A percentile compares a stretch with the other conserved stretches of the same genome.
Conservation (phyloP, 2,888 invertebrate genomes). For the Perizoma flavofasciatum region DNA sequence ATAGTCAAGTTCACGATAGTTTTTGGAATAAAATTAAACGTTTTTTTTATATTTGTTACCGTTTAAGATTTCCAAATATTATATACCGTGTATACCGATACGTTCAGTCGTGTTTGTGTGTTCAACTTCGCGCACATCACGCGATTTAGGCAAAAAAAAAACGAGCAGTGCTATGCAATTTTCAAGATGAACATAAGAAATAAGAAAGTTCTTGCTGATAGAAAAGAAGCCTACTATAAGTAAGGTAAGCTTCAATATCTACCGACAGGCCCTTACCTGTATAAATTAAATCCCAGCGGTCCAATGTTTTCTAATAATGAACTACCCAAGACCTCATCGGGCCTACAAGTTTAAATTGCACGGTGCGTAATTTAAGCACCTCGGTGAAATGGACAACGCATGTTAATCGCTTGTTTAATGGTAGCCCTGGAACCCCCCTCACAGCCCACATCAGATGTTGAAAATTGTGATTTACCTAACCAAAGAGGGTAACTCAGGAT, state of each 20-base stretch:
- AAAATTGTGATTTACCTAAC: slow-evolving; percentile 29
- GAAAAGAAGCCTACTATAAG: slow-evolving; percentile 7
- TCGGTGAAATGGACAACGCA: slow-evolving; percentile 60
- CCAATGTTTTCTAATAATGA: slow-evolving; percentile 56
- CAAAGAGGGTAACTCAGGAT: background rate
- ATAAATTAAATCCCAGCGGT: slow-evolving; percentile 37
- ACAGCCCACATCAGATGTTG: slow-evolving; percentile 21
- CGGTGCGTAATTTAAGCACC: slow-evolving; percentile 49
- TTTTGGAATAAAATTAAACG: no score
- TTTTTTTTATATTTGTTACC: no score
- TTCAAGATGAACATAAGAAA: slow-evolving; percentile 13
- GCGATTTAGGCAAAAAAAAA: background rate
- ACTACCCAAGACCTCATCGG: slow-evolving; percentile 41
- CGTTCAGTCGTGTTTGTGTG: no score
- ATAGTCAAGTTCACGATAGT: no score
- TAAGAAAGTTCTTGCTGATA: background rate
- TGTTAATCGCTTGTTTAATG: slow-evolving; percentile 64
- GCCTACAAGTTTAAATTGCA: slow-evolving; percentile 59
- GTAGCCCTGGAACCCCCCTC: slow-evolving; percentile 28
- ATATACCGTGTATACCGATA: no score
- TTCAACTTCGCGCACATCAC: no score
- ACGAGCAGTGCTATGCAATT: slow-evolving; percentile 15
- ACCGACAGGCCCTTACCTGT: slow-evolving; percentile 7
- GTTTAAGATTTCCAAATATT: no score
- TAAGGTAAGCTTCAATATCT: slow-evolving; percentile 12